Percentiles rank a stretch among this genome's conserved stretches.
Evolutionary conservation across 2,113 vertebrate genomes (phyloP).

Genomic region (Ceyx margarethae): DNA sequence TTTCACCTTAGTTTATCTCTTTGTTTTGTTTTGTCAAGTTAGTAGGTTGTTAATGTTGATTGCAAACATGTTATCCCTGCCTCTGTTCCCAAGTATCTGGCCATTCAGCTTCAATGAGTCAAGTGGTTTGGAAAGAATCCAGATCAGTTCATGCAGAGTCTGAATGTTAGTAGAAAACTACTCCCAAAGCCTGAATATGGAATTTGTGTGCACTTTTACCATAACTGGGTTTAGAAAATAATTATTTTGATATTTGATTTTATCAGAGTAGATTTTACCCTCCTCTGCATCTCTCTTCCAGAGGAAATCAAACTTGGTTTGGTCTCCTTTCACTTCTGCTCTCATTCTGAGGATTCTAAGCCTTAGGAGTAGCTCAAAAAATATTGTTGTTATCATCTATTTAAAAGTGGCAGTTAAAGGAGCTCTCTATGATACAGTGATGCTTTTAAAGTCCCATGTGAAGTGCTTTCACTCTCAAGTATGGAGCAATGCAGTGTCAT

Average conservation of each 20-base stretch:
- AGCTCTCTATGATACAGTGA: neutral
- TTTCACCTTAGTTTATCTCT: neutral
- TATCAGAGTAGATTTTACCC: neutral
- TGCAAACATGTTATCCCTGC: neutral
- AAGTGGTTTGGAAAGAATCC: slow-evolving; percentile 17
- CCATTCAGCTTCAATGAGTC: neutral
- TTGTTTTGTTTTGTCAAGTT: neutral
- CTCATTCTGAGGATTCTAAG: neutral
- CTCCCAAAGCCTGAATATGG: neutral
- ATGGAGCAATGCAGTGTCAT: neutral
- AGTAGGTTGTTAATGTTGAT: neutral
- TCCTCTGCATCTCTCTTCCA: neutral
- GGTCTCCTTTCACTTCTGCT: neutral
- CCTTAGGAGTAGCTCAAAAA: neutral
- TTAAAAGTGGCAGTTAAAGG: neutral
- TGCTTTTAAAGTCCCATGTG: neutral
- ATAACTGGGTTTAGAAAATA: neutral
- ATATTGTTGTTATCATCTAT: neutral
- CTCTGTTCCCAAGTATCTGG: neutral
- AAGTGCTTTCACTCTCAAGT: neutral
- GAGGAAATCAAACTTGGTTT: neutral
- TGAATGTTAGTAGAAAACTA: neutral
- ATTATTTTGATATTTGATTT: neutral
- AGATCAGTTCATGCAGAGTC: neutral
- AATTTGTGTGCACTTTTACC: neutral